A percentile compares a stretch with the other conserved stretches of the same genome.
Conservation (phyloP, 2,797 vertebrate species). For the Nasua narica region DNA sequence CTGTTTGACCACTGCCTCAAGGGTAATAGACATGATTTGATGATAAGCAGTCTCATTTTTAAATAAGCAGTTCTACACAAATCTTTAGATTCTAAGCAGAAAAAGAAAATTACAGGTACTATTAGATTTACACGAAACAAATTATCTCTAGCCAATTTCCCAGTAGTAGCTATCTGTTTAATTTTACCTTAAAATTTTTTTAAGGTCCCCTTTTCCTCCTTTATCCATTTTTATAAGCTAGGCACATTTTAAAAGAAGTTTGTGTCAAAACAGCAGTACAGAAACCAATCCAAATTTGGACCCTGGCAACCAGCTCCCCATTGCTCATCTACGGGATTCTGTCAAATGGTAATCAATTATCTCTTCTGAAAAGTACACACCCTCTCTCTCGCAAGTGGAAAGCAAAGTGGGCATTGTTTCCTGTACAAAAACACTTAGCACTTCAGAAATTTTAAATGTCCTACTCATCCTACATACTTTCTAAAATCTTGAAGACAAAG, state of each 20-base stretch:
- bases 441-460: conserved; percentile 70
- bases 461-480: conserved; percentile 67
- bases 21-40: conserved; percentile 70
- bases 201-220: neutral
- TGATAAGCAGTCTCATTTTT: conserved; percentile 70
- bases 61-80: conserved; percentile 76
- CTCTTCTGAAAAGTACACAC: conserved; percentile 62
- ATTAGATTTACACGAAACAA: conserved; percentile 74
- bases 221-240: conserved; percentile 65
- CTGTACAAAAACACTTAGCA: conserved; percentile 79
- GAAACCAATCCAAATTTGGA: conserved; percentile 66
- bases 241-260: conserved; percentile 81
- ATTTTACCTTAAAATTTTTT: conserved; percentile 66
- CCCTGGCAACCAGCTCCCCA: conserved; percentile 62
- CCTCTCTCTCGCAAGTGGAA: conserved; percentile 58
- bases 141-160: conserved; percentile 67
- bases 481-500: conserved; percentile 77
- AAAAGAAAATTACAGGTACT: conserved; percentile 68
- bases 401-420: conserved; percentile 75
- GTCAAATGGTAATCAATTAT: conserved; percentile 25
- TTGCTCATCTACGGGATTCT: conserved; percentile 42
- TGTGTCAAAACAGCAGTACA: conserved; percentile 73
- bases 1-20: conserved; percentile 68
- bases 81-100: conserved; percentile 72
- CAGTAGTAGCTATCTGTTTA: conserved; percentile 69